Conservation (phyloP, 2,797 vertebrate species). For the Salarias fasciatus region DNA sequence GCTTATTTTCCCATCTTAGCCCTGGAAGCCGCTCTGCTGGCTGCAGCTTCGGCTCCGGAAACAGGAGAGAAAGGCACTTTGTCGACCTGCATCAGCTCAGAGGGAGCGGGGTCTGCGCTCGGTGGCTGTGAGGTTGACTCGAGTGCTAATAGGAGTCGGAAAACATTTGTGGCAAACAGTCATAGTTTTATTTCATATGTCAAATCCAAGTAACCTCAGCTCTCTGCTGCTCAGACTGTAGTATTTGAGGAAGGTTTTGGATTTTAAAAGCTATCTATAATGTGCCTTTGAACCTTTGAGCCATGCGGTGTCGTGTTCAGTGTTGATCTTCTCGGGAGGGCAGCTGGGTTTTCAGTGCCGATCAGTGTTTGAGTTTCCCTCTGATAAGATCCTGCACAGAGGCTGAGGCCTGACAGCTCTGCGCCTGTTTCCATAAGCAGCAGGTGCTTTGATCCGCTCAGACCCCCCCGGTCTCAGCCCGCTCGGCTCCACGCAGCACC, state of each 20-base stretch:
- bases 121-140: slow-evolving; percentile 9
- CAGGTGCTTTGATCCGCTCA: slow-evolving; percentile 74
- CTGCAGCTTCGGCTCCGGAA: slow-evolving; percentile 50
- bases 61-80: slow-evolving; percentile 46
- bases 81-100: slow-evolving; percentile 27
- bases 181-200: background rate
- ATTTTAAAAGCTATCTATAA: too few relatives aligned
- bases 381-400: slow-evolving; percentile 69
- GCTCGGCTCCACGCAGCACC: background rate
- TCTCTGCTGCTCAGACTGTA: too few relatives aligned
- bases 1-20: slow-evolving; percentile 73
- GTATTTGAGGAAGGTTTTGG: too few relatives aligned
- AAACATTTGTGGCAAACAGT: slow-evolving; percentile 17
- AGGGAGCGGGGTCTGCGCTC: slow-evolving; percentile 37
- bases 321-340: background rate
- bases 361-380: slow-evolving; percentile 36
- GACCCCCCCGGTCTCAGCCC: slow-evolving; percentile 31
- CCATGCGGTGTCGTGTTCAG: too few relatives aligned
- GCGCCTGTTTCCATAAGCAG: slow-evolving; percentile 72
- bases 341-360: slow-evolving; percentile 34
- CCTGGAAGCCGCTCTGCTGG: slow-evolving; percentile 44
- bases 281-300: too few relatives aligned
- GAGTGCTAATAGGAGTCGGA: slow-evolving; percentile 7
- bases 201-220: too few relatives aligned
- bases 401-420: slow-evolving; percentile 36